A percentile compares a stretch with the other conserved stretches of the same genome.
Conservation (phyloP, 2,797 vertebrate genomes). For the Tapirus indicus region DNA sequence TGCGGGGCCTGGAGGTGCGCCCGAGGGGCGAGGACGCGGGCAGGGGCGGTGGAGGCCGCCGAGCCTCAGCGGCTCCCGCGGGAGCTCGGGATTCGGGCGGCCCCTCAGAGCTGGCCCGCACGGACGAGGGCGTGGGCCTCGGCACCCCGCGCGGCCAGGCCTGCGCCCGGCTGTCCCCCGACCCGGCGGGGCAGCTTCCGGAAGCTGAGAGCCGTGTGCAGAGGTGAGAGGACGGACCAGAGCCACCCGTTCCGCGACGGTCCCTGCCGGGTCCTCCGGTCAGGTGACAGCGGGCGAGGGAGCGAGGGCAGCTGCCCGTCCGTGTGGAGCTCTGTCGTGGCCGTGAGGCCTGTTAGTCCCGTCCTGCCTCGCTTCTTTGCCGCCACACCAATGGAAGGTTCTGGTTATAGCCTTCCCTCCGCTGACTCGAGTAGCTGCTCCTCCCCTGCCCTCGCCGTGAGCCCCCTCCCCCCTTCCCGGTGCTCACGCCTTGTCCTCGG, state of each 20-base stretch:
- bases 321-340: not conserved
- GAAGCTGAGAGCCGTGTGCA: not conserved
- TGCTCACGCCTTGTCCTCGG: not conserved
- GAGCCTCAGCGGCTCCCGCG: no score
- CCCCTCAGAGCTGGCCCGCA: no score
- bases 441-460: no score
- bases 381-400: not conserved
- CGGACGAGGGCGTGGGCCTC: no score
- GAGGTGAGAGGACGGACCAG: no score
- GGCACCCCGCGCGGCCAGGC: no score
- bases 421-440: not conserved
- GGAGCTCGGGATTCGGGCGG: no score
- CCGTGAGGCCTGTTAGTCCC: not conserved
- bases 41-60: no score
- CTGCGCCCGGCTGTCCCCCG: no score
- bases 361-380: not conserved
- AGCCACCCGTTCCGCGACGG: no score
- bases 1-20: no score
- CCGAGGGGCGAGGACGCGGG: no score
- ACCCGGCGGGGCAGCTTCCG: not conserved
- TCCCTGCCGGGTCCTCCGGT: not conserved
- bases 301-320: not conserved
- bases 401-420: not conserved
- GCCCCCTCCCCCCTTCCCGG: not conserved
- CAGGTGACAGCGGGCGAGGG: not conserved